Evolutionary conservation across 2,113 vertebrate species (phyloP).

Genomic region (Ia io): DNA sequence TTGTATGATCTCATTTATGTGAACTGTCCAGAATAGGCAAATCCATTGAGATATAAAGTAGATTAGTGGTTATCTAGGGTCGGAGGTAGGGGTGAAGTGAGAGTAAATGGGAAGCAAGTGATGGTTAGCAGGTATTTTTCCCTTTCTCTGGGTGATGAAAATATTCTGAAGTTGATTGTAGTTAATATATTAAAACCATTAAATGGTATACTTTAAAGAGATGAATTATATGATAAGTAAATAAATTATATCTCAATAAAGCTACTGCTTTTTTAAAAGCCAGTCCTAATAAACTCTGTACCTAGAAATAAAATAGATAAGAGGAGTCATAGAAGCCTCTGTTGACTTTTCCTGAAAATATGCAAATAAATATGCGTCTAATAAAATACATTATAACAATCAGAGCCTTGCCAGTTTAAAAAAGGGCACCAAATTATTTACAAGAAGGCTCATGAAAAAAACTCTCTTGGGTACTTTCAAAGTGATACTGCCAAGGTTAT

Average conservation of each 20-base stretch:
- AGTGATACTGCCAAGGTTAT: not conserved
- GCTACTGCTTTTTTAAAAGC: not conserved
- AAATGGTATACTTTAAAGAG: not conserved
- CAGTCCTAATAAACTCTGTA: slow-evolving; percentile 26
- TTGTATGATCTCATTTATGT: not conserved
- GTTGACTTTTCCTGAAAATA: slow-evolving; percentile 48
- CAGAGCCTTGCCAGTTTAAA: slow-evolving; percentile 22
- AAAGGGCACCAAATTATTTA: slow-evolving; percentile 34
- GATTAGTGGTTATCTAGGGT: not conserved
- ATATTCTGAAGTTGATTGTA: not conserved
- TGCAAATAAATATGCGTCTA: slow-evolving; percentile 32
- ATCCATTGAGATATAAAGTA: not conserved
- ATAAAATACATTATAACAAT: slow-evolving; percentile 42
- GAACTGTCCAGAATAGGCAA: not conserved
- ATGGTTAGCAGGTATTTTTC: not conserved
- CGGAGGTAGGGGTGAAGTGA: not conserved
- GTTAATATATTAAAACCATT: not conserved
- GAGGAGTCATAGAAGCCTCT: not conserved
- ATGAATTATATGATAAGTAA: not conserved
- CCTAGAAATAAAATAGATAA: slow-evolving; percentile 33
- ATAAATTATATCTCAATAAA: slow-evolving; percentile 42
- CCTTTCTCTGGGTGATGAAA: not conserved
- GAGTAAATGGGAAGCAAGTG: not conserved
- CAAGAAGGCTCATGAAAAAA: not conserved
- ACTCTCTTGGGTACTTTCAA: not conserved